phyloP scores from a whole-genome alignment of 2,888 invertebrate genomes.

The Ichneumoninae sp. region DNA sequence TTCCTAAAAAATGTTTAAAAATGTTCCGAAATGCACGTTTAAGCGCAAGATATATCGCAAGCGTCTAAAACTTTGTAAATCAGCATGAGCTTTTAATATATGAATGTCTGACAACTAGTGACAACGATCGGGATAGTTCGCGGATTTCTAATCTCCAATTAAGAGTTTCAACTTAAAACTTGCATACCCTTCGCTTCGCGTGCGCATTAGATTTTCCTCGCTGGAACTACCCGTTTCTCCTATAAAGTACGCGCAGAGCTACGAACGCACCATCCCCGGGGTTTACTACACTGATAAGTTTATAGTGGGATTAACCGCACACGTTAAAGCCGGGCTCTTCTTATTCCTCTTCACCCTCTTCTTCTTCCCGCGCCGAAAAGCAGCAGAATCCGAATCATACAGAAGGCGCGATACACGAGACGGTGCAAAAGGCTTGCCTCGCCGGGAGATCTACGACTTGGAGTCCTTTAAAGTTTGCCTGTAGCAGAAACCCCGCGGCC shows the following conservation, averaged over 20 bases:
- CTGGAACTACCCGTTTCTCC: slow-evolving; percentile 21
- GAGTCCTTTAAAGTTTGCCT: slow-evolving; percentile 65
- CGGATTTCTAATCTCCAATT: background rate
- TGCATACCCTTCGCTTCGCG: background rate
- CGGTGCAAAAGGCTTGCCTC: slow-evolving; percentile 44
- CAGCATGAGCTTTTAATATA: background rate
- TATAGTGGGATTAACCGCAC: slow-evolving; percentile 65
- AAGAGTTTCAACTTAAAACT: background rate
- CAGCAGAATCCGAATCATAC: slow-evolving; percentile 23
- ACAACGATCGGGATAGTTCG: background rate
- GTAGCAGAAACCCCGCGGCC: slow-evolving; percentile 1
- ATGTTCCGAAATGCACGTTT: too few relatives aligned
- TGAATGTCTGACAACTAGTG: background rate
- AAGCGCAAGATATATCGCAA: background rate
- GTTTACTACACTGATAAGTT: slow-evolving; percentile 66
- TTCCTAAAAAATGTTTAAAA: too few relatives aligned
- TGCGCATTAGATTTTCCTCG: background rate
- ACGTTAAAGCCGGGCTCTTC: slow-evolving; percentile 48
- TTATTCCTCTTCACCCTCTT: slow-evolving; percentile 22
- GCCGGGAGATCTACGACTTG: slow-evolving; percentile 62
- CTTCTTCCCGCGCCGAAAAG: slow-evolving; percentile 1
- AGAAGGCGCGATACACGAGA: slow-evolving; percentile 24
- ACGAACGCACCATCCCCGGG: slow-evolving; percentile 33
- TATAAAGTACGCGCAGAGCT: slow-evolving; percentile 14
- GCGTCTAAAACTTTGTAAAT: background rate